These are phyloP conservation scores for Diabrotica virgifera DNA, from an alignment of 1,140 invertebrate genomes.

Conservation along the genomic window DNA sequence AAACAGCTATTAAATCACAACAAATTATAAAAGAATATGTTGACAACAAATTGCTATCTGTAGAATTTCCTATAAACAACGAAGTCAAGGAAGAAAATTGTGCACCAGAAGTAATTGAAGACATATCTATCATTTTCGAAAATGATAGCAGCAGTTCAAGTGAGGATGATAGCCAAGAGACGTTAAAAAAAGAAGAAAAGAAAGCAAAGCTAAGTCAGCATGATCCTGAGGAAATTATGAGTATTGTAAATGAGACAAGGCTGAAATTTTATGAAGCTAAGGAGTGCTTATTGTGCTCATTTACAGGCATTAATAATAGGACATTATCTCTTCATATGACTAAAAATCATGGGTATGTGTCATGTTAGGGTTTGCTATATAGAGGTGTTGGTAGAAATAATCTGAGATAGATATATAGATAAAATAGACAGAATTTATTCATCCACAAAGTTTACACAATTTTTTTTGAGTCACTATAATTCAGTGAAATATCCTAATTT, in stretches of 20 bases:
- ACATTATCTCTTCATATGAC: neutral
- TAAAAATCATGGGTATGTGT: neutral
- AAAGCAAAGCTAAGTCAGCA: neutral
- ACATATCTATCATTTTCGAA: neutral
- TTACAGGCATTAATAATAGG: neutral
- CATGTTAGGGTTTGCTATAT: no score
- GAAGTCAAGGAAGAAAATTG: no score
- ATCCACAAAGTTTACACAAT: no score
- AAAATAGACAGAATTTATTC: no score
- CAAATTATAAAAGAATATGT: no score
- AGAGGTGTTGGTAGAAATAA: no score
- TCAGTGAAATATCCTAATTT: no score
- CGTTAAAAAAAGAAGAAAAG: neutral
- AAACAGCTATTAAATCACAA: neutral
- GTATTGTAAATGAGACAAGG: neutral
- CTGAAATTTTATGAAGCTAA: neutral
- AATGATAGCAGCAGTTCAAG: neutral
- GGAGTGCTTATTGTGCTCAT: neutral
- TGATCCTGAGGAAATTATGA: neutral
- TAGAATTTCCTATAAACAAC: no score
- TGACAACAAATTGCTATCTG: no score
- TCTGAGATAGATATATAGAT: no score
- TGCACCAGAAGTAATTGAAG: neutral
- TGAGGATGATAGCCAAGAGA: neutral
- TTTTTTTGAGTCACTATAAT: no score